phyloP scores from a whole-genome alignment of 2,797 vertebrate genomes.

The Micromesistius poutassou region DNA sequence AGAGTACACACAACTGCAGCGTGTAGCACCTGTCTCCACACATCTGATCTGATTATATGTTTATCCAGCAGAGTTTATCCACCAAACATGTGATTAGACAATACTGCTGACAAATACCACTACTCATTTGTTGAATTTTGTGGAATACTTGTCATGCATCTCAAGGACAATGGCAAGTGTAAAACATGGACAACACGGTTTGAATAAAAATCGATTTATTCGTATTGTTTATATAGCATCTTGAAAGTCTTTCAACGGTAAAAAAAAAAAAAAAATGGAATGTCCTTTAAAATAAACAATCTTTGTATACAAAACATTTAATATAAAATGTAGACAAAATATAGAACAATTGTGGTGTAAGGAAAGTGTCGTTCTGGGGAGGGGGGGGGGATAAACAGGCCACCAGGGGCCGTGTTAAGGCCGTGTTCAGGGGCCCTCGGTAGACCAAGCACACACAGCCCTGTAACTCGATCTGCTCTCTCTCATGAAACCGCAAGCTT shows the following conservation, averaged over 20 bases:
- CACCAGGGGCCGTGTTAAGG: neutral
- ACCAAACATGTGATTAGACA: too few species aligned
- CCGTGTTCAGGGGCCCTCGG: neutral
- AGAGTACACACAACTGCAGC: neutral
- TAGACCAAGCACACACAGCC: neutral
- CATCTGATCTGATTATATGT: too few species aligned
- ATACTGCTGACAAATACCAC: too few species aligned
- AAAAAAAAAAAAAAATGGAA: conserved; percentile 38
- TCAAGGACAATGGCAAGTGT: neutral
- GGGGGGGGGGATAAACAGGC: neutral
- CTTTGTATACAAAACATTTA: conserved; percentile 49
- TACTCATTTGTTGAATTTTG: too few species aligned
- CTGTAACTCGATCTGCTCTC: neutral
- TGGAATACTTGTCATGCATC: neutral
- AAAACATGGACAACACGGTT: neutral
- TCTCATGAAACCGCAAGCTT: neutral
- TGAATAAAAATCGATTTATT: conserved; percentile 2
- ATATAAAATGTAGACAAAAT: conserved; percentile 36
- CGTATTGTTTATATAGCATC: neutral
- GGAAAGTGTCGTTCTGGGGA: neutral
- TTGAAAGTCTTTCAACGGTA: neutral
- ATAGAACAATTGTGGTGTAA: conserved; percentile 21
- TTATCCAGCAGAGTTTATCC: too few species aligned
- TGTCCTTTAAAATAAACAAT: conserved; percentile 29
- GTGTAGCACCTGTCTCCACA: too few species aligned